Evolutionary conservation across 2,888 invertebrate species (phyloP), one percentile per base, ranked within the genome.

Genomic region (Phortica magna): DNA sequence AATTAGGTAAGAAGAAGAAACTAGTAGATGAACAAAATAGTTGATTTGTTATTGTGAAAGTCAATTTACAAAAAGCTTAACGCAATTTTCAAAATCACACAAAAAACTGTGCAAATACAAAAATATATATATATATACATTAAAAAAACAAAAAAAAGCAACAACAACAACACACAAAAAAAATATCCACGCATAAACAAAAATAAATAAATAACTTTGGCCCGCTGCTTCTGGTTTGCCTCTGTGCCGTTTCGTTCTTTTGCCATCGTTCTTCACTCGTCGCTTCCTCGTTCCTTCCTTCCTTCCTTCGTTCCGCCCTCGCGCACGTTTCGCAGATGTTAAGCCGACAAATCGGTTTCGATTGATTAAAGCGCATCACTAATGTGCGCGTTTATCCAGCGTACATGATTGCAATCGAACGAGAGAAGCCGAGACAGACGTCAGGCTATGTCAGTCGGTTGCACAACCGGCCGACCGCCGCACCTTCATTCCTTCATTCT

Each of bases 331-430:
- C 82, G 88, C 88, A 89, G 88, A 90, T 88, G 90, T 85, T 90
- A 90, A 90, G 90, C 90, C 90, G 90, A 90, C 90, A 90, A 90
- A 90, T 90, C 90, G 90, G 89, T 88, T 88, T 88, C 89, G 89
- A 90, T 90, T 90, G 90, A 90, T 90, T 90, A 90, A 89, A 90
- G 90, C 87, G 88, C 83, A 53, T 55, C 64, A 72, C 79, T 79
- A 83, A 79, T 82, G 76, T 72, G 57, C 57, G 61, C 61, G 61
- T 76, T 74, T 75, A 80, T 76, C 80, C 73, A 74, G 22, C 75
- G 42, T 41, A 73, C 61, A 57, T 42, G 72, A 22, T 74, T 75
- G 76, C 73, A 75, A 72, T 76, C 68, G 65, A 65, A 41, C 12
- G 41, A 31, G 65, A 65, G 43, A 48, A 61, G 39, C 61, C 55